Percentiles rank a stretch among this genome's conserved stretches.
Evolutionary conservation across 1,140 invertebrate species (phyloP).

Genomic region (Platyscapa corneri): DNA sequence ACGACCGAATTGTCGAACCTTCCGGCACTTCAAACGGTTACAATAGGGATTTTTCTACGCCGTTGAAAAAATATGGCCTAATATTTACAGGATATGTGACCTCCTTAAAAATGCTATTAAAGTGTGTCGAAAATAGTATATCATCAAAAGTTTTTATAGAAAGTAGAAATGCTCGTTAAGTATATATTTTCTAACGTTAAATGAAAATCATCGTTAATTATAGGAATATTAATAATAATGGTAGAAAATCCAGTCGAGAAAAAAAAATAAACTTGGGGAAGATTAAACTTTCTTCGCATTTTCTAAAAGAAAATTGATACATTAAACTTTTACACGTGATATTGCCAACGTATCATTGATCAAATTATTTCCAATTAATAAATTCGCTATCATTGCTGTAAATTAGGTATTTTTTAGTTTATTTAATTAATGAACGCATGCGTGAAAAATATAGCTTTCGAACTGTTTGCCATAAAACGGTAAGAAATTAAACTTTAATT

Average conservation of each 20-base stretch:
- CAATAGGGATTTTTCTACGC: neutral
- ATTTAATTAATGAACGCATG: neutral
- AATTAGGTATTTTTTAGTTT: neutral
- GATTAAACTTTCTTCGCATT: neutral
- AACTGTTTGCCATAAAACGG: no score
- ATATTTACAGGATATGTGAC: conserved; percentile 1
- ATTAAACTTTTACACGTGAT: neutral
- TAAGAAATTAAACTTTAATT: no score
- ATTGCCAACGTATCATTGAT: neutral
- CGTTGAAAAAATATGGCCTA: neutral
- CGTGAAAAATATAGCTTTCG: no score
- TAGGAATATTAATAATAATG: conserved; percentile 11
- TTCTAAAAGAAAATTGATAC: neutral
- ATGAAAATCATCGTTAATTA: conserved; percentile 19
- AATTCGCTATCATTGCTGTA: neutral
- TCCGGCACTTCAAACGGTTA: no score
- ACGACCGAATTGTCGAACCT: no score
- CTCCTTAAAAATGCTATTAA: conserved; percentile 15
- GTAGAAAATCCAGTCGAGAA: neutral
- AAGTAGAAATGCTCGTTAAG: conserved; percentile 19
- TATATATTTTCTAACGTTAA: conserved; percentile 4
- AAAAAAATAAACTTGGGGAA: neutral
- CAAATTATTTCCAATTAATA: neutral
- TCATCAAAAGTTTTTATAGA: conserved; percentile 28
- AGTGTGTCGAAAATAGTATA: conserved; percentile 16